Conservation (phyloP, 2,113 vertebrate species). For the Picathartes gymnocephalus region DNA sequence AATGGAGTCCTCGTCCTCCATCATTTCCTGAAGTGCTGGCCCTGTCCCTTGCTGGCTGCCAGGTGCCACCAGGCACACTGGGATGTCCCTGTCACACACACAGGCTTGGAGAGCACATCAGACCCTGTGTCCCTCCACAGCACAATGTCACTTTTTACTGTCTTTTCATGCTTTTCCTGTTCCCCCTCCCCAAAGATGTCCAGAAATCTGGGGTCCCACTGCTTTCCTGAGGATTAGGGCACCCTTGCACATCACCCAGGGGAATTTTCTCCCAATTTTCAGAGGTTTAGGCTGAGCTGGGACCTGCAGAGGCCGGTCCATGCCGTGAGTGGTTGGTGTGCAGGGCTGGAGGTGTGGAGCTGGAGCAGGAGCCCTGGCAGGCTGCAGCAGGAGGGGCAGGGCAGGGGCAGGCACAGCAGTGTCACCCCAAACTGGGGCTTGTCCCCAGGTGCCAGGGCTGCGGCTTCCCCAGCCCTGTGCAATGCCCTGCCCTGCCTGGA, state of each 20-base stretch:
- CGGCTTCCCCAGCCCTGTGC: background rate
- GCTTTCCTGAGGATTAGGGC: background rate
- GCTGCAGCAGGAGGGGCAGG: background rate
- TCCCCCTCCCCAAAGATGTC: background rate
- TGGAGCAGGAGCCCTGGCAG: background rate
- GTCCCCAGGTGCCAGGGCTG: background rate
- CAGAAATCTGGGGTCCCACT: background rate
- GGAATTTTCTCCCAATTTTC: background rate
- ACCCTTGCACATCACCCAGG: rapidly evolving
- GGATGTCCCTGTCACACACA: background rate
- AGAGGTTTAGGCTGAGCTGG: background rate
- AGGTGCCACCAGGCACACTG: background rate
- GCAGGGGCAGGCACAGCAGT: too few species aligned
- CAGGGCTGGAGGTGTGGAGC: background rate
- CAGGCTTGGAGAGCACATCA: background rate
- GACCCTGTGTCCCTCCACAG: background rate
- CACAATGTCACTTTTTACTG: background rate
- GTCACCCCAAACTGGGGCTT: background rate
- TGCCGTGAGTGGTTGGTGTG: background rate
- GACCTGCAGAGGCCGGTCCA: background rate
- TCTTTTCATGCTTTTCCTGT: background rate
- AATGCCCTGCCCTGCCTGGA: background rate
- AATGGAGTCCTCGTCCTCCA: background rate
- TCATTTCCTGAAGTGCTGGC: rapidly evolving
- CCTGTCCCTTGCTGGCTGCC: background rate